Base-by-base conservation (phyloP, 2,888 invertebrate species). In the Cremastinae sp. region DNA sequence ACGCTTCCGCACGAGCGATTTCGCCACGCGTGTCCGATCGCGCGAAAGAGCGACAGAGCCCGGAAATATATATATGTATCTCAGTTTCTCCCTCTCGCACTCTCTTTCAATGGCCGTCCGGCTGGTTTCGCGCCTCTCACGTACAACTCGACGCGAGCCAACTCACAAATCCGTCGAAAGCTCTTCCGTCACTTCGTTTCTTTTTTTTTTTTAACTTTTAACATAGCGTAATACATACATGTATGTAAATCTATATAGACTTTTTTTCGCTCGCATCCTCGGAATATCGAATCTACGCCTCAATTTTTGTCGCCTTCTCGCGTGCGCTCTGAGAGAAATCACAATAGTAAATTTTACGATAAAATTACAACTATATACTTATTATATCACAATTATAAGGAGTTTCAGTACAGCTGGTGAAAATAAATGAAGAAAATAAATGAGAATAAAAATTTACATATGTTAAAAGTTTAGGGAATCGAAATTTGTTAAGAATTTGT, bases 1-100 rank as follows among this genome's bases (percentile, higher is more conserved):
- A 79, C 78, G 75, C 78, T 76, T 79, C 81, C 80, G 80, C 78
- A 79, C 78, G 79, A 78, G 78, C 80, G 82, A 80, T 81, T 81
- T 65, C 20, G 73, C 73, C 73, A 76, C 76, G 76, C 74, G 74
- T 71, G 58, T 72, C 74, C 68, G 65, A 51, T 20, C 56, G 49
- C 66, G 12, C 12, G 41, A 49, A 2, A 56, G 28, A 64, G 34
- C 9, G 54, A 53, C 9, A 34, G 43, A 34, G 34, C 7, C 38
- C 45, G 22, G 38, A 49, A 28, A 22, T 20, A 53, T 18, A 12
- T 53, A 12, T 20, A 9, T 22, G n/a, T 36, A 20, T 58, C 58
- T 4, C 20, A 34, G 5, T 66, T 12, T 38, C 18, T 62, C 16
- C n/a, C 36, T 34, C 18, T n/a, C 14, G 34, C 41, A 9, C 20